These are phyloP conservation scores for Polietes domitor DNA, from an alignment of 2,888 invertebrate genomes.

Conservation along the genomic window DNA sequence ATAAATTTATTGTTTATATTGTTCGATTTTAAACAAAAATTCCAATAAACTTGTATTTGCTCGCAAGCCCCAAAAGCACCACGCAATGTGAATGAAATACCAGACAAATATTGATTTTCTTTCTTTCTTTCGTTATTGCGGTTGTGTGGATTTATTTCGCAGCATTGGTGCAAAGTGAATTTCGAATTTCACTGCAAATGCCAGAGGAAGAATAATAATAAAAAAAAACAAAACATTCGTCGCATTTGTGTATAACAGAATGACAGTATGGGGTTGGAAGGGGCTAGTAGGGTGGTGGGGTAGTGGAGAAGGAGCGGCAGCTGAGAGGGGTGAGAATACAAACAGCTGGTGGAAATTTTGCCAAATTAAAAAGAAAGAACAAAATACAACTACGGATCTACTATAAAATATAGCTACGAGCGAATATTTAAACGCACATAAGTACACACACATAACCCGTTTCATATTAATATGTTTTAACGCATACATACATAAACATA, in stretches of 20 bases:
- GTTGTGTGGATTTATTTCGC: conserved; percentile 12
- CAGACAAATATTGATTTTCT: conserved; percentile 48
- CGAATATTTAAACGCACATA: neutral
- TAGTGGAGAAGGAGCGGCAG: neutral
- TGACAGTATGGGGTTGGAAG: no score
- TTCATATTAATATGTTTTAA: no score
- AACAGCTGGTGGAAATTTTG: conserved; percentile 7
- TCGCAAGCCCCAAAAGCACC: neutral
- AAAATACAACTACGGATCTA: neutral
- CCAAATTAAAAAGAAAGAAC: neutral
- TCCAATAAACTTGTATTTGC: conserved; percentile 1
- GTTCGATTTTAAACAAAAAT: neutral
- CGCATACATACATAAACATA: neutral
- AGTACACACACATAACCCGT: neutral
- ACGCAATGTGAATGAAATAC: conserved; percentile 27
- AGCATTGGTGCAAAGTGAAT: conserved; percentile 24
- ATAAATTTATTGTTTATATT: neutral
- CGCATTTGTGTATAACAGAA: neutral
- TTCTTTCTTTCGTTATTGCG: neutral
- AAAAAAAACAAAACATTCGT: neutral
- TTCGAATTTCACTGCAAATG: neutral
- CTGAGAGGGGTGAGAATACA: neutral
- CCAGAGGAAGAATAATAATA: neutral
- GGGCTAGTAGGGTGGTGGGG: no score
- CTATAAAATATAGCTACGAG: neutral